phyloP scores from a whole-genome alignment of 2,113 vertebrate genomes.

The Vanacampus margaritifer region DNA sequence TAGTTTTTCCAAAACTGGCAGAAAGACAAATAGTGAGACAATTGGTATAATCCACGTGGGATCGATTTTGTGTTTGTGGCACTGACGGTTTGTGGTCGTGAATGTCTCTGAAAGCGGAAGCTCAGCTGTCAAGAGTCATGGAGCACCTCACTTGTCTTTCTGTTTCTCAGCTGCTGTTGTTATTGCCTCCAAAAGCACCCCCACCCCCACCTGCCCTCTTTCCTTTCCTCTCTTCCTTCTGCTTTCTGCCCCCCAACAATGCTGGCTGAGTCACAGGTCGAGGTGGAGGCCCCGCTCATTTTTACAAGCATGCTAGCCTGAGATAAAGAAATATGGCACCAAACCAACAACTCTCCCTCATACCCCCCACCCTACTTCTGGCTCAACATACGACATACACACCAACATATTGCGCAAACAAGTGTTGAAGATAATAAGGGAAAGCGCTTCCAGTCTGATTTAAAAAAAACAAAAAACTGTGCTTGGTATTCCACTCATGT shows the following conservation, averaged over 20 bases:
- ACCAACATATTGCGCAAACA: background rate
- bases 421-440: conserved; percentile 4
- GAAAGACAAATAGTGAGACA: conserved; percentile 31
- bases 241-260: conserved; percentile 31
- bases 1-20: conserved; percentile 25
- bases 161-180: conserved; percentile 29
- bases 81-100: conserved; percentile 57
- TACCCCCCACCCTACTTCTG: background rate
- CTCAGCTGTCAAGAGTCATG: conserved; percentile 61
- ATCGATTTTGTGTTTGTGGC: conserved; percentile 17
- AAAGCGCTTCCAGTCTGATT: background rate
- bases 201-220: conserved; percentile 1
- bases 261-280: conserved; percentile 41
- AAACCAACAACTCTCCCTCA: conserved; percentile 25
- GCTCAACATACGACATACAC: conserved; percentile 8
- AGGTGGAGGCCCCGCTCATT: conserved; percentile 40
- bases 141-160: conserved; percentile 18
- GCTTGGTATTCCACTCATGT: background rate
- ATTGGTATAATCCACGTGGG: conserved; percentile 20
- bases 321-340: conserved; percentile 61
- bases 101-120: conserved; percentile 54
- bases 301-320: conserved; percentile 45
- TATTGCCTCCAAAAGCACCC: conserved; percentile 9
- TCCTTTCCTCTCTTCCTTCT: conserved; percentile 15
- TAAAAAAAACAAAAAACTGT: background rate